These are phyloP conservation scores for Bombus confusus DNA, from an alignment of 1,140 invertebrate genomes.

Conservation along the genomic window DNA sequence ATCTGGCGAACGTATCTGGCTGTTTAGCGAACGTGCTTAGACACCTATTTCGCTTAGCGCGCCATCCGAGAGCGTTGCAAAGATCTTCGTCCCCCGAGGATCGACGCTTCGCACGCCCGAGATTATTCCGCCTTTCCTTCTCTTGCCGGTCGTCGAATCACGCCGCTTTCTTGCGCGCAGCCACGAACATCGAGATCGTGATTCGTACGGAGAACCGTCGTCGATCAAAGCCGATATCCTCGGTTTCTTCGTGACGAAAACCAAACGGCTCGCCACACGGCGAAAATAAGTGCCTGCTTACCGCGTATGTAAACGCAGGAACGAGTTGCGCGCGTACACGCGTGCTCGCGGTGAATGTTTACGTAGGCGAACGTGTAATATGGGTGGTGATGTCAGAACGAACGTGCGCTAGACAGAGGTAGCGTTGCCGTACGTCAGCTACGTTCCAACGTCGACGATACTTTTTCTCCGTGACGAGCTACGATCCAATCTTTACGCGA, in stretches of 20 bases:
- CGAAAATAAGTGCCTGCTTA: constrained; percentile 39
- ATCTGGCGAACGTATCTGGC: constrained; percentile 72
- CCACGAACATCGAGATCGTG: too few species aligned
- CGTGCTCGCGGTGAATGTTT: constrained; percentile 61
- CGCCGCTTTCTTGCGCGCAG: too few species aligned
- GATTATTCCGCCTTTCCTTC: constrained; percentile 31
- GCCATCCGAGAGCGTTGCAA: constrained; percentile 18
- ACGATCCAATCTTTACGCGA: neutral
- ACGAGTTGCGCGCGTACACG: neutral
- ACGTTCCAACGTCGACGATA: constrained; percentile 2
- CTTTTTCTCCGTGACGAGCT: neutral
- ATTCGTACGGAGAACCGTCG: too few species aligned
- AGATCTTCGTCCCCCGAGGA: constrained; percentile 49
- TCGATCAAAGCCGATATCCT: too few species aligned
- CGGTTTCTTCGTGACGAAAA: neutral
- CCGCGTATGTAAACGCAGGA: neutral
- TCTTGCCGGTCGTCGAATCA: neutral
- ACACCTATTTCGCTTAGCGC: constrained; percentile 63
- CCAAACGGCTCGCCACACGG: neutral
- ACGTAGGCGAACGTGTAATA: constrained; percentile 75
- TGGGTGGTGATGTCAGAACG: constrained; percentile 72
- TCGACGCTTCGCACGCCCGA: constrained; percentile 20
- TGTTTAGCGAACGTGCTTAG: constrained; percentile 74
- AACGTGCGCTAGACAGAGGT: constrained; percentile 42
- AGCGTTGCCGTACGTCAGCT: constrained; percentile 24